A percentile compares a stretch with the other conserved stretches of the same genome.
Evolutionary conservation across 2,113 vertebrate genomes (phyloP).

Genomic region (Gallinago jamesoni): DNA sequence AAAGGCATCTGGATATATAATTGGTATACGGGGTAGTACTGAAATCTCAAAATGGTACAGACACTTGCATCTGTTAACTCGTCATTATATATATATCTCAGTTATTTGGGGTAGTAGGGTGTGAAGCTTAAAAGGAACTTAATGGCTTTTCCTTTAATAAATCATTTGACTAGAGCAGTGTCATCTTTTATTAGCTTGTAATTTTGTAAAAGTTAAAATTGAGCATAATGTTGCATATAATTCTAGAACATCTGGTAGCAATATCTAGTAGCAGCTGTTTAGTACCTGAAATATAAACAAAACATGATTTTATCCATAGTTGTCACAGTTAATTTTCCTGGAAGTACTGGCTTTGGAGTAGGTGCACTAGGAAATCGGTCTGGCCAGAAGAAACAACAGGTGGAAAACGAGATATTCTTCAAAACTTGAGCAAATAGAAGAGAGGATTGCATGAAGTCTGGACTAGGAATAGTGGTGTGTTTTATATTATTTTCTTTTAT

Average conservation of each 20-base stretch:
- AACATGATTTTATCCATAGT: conserved; percentile 44
- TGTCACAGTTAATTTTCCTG: conserved; percentile 49
- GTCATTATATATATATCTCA: background rate
- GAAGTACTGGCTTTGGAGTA: background rate
- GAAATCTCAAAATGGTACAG: background rate
- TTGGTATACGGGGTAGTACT: background rate
- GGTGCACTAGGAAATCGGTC: background rate
- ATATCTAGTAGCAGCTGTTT: conserved; percentile 76
- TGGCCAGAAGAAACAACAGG: background rate
- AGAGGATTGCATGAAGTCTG: background rate
- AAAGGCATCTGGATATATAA: conserved; percentile 22
- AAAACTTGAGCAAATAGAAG: background rate
- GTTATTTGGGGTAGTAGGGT: conserved; percentile 46
- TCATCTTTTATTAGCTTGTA: conserved; percentile 69
- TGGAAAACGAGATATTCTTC: background rate
- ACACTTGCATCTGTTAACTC: background rate
- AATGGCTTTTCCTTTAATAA: conserved; percentile 70
- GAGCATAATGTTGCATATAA: conserved; percentile 77
- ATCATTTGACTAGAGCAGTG: conserved; percentile 65
- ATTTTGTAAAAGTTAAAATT: conserved; percentile 70
- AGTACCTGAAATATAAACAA: conserved; percentile 78
- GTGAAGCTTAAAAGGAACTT: conserved; percentile 60
- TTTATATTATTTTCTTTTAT: background rate
- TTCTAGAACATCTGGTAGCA: conserved; percentile 78
- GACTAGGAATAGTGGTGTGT: background rate